Evolutionary conservation across 2,888 invertebrate species (phyloP), one percentile per base, ranked within the genome.

Genomic region (Stictocephala bisonia): DNA sequence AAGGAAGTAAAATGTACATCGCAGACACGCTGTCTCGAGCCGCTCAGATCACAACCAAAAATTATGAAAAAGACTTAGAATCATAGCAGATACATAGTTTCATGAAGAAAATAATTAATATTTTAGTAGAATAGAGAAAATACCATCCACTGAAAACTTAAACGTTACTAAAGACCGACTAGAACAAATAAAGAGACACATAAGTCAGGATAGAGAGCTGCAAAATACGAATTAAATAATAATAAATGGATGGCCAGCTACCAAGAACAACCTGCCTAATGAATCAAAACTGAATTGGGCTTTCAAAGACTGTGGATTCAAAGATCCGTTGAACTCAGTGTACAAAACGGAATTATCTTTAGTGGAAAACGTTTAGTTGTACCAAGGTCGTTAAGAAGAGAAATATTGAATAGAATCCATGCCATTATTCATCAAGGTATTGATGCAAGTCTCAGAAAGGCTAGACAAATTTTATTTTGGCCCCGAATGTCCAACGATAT

Each of bases 381-480:
- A 51, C 51, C 51, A 3, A 51, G 22, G 22, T n/a, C n/a, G n/a
- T n/a, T n/a, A n/a, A n/a, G n/a, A n/a, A n/a, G n/a, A n/a, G n/a
- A n/a, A n/a, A n/a, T n/a, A n/a, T n/a, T 51, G 22, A 51, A 51
- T 20, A 20, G 20, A 51, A 15, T 11, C 22, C 22, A 51, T 15
- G 51, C 18, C 18, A n/a, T n/a, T n/a, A n/a, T n/a, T n/a, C n/a
- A n/a, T n/a, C n/a, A n/a, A n/a, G n/a, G n/a, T n/a, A n/a, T n/a
- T n/a, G n/a, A n/a, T n/a, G n/a, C n/a, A n/a, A 51, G 51, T 22
- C 22, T 51, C 2, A 51, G 51, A 51, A 51, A 51, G 20, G 51
- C 51, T 20, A 51, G 51, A 20, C 20, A 51, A 51, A 51, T 51
- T 20, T 51, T 18, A 6, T 51, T 51, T 22, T 51, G 51, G 51